Evolutionary conservation across 2,888 invertebrate species (phyloP).

Genomic region (Mylabris sibirica): DNA sequence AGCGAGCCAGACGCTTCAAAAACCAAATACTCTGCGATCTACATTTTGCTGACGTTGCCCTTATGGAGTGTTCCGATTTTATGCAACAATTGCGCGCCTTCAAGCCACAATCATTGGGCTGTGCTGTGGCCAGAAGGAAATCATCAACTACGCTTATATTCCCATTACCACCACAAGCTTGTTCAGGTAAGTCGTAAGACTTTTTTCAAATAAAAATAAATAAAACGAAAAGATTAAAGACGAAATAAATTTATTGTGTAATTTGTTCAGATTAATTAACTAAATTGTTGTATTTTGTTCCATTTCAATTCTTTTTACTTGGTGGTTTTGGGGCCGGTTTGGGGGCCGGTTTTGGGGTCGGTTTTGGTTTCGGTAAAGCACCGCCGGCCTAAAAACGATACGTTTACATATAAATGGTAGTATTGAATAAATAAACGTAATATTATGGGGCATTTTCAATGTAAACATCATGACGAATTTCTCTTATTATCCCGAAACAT

Average conservation of each 20-base stretch:
- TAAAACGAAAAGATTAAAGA: background rate
- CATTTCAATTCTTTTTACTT: too few relatives aligned
- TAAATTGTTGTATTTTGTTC: too few relatives aligned
- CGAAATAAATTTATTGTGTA: too few relatives aligned
- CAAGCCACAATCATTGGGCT: slow-evolving; percentile 94
- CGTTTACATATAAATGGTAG: background rate
- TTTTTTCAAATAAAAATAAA: background rate
- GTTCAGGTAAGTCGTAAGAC: slow-evolving; percentile 78
- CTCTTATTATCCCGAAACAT: background rate
- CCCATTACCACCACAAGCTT: slow-evolving; percentile 92
- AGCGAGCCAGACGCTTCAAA: slow-evolving; percentile 69
- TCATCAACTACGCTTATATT: slow-evolving; percentile 94
- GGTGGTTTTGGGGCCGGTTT: too few relatives aligned
- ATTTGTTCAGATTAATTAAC: too few relatives aligned
- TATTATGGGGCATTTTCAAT: background rate
- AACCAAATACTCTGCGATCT: slow-evolving; percentile 95
- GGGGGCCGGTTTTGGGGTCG: too few relatives aligned
- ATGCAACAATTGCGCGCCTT: slow-evolving; percentile 96
- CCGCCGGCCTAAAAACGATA: background rate
- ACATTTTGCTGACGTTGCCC: slow-evolving; percentile 95
- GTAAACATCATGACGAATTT: background rate
- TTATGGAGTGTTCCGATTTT: slow-evolving; percentile 97
- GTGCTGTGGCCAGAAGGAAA: slow-evolving; percentile 92
- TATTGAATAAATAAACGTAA: background rate
- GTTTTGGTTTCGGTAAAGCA: too few relatives aligned